phyloP scores from a whole-genome alignment of 1,140 invertebrate species.

The Hirudo medicinalis region DNA sequence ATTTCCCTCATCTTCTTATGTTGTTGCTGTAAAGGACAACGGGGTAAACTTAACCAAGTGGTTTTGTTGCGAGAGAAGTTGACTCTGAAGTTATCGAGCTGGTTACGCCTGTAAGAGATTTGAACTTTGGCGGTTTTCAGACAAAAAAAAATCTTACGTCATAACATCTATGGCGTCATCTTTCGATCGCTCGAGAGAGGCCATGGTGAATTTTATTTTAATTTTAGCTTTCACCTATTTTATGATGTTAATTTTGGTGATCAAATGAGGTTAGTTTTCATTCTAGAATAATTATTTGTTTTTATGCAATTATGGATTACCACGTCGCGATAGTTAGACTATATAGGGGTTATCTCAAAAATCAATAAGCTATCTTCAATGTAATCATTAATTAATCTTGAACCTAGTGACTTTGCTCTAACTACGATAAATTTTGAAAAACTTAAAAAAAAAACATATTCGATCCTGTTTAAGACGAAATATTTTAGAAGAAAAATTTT shows the following conservation, averaged over 20 bases:
- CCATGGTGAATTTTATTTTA: neutral
- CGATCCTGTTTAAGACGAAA: no score
- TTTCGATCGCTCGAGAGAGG: no score
- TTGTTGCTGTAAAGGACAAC: no score
- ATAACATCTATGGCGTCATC: neutral
- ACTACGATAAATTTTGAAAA: no score
- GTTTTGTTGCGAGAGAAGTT: neutral
- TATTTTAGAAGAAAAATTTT: no score
- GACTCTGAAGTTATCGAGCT: neutral
- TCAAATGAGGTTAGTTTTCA: neutral
- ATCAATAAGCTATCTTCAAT: no score
- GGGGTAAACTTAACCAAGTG: neutral
- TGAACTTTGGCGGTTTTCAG: neutral
- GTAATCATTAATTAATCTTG: no score
- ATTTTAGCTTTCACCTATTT: neutral
- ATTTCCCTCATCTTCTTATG: slow-evolving; percentile 15
- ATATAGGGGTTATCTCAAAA: no score
- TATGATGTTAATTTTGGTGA: neutral
- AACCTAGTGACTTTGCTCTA: no score
- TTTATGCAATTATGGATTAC: no score
- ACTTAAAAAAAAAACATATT: no score
- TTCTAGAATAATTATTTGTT: neutral
- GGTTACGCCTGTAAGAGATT: neutral
- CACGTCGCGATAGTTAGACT: no score
- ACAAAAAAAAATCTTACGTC: slow-evolving; percentile 3